Conservation (phyloP, 2,113 vertebrate genomes). For the Crotalus helleri region DNA sequence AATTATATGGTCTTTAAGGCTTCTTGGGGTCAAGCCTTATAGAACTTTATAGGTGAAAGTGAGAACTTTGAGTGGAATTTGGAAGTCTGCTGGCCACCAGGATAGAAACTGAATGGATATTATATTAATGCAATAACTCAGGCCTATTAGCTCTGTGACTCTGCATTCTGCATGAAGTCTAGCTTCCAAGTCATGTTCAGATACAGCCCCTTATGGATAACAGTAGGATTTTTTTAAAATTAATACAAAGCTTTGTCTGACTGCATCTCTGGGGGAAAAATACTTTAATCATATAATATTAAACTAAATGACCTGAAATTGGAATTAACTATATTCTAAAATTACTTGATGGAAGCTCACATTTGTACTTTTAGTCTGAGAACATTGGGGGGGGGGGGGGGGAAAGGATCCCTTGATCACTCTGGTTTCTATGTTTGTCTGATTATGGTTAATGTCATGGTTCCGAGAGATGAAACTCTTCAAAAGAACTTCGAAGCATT, state of each 20-base stretch:
- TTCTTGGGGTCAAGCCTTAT: too few relatives aligned
- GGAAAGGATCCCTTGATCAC: background rate
- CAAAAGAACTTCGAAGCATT: too few relatives aligned
- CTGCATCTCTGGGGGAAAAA: background rate
- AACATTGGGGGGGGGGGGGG: background rate
- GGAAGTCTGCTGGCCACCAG: background rate
- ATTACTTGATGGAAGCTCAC: background rate
- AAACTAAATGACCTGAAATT: background rate
- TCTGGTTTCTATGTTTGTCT: background rate
- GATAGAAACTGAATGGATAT: background rate
- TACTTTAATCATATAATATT: background rate
- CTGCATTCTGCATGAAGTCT: background rate
- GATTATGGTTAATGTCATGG: background rate
- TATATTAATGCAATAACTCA: background rate
- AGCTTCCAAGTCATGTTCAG: background rate
- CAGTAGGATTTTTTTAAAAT: too few relatives aligned
- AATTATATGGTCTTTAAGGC: too few relatives aligned
- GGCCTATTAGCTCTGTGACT: background rate
- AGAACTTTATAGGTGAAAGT: background rate
- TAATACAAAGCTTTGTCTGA: background rate
- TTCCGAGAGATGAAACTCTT: too few relatives aligned
- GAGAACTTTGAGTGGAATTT: background rate
- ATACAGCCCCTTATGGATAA: background rate
- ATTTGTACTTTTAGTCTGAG: background rate
- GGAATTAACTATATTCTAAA: background rate